A percentile compares a stretch with the other conserved stretches of the same genome.
Evolutionary conservation across 2,888 invertebrate genomes (phyloP).

Genomic region (Nowickia ferox): DNA sequence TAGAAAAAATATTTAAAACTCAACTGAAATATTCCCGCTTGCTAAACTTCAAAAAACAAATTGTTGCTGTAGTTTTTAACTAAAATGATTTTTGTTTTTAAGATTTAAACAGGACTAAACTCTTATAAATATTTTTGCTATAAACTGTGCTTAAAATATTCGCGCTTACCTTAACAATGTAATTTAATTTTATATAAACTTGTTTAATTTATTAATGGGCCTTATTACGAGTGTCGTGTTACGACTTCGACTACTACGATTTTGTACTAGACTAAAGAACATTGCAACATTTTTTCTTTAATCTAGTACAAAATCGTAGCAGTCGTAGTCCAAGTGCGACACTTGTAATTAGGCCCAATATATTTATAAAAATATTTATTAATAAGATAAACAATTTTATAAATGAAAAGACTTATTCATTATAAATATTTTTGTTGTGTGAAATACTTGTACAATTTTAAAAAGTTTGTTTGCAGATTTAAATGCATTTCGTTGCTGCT

Average conservation of each 20-base stretch:
- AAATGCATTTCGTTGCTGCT: no score
- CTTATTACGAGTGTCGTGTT: no score
- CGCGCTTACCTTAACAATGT: neutral
- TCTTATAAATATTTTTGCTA: constrained; percentile 51
- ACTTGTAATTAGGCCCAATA: no score
- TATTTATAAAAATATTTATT: neutral
- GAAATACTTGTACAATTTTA: no score
- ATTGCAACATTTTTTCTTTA: no score
- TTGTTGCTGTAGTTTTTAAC: constrained; percentile 38
- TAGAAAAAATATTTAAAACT: neutral
- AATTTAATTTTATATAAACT: neutral
- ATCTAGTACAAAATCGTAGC: no score
- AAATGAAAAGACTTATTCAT: neutral
- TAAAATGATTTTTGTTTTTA: constrained; percentile 10
- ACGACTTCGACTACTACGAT: no score
- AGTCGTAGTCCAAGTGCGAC: no score
- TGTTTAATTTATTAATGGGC: constrained; percentile 21
- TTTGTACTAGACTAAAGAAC: no score
- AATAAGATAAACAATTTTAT: constrained; percentile 1
- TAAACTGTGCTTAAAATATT: constrained; percentile 35
- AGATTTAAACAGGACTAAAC: neutral
- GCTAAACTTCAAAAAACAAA: constrained; percentile 28
- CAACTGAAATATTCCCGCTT: constrained; percentile 18
- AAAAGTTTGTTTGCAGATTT: no score
- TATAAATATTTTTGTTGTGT: no score